phyloP scores from a whole-genome alignment of 2,113 vertebrate species.

The Heterotilapia buettikoferi region DNA sequence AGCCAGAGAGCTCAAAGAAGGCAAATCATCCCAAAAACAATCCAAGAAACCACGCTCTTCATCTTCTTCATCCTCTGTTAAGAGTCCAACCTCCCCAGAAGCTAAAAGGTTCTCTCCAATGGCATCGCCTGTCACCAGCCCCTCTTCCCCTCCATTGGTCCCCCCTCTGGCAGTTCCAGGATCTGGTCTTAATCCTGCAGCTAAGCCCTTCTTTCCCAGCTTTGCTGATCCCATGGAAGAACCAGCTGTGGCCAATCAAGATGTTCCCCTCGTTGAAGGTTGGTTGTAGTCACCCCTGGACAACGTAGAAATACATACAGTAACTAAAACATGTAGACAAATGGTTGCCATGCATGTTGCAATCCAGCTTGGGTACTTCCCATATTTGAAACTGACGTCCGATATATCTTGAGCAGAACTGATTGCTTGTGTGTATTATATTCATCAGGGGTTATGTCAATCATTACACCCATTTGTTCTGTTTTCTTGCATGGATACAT shows the following conservation, averaged over 20 bases:
- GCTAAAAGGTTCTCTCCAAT: slow-evolving; percentile 21
- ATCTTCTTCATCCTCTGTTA: slow-evolving; percentile 48
- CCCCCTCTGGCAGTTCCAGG: neutral
- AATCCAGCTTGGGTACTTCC: neutral
- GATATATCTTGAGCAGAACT: neutral
- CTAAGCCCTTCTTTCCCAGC: slow-evolving; percentile 75
- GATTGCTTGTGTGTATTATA: neutral
- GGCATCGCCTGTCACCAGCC: slow-evolving; percentile 12
- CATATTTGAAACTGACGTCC: neutral
- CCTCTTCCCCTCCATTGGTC: slow-evolving; percentile 14
- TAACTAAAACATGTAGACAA: neutral
- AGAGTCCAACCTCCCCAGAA: slow-evolving; percentile 56
- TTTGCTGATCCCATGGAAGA: slow-evolving; percentile 62
- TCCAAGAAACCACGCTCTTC: slow-evolving; percentile 50
- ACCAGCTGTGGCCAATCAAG: slow-evolving; percentile 14
- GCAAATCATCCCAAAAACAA: slow-evolving; percentile 32
- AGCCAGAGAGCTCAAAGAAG: slow-evolving; percentile 44
- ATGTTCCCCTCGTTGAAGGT: slow-evolving; percentile 62
- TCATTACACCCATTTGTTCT: neutral
- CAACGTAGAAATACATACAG: neutral
- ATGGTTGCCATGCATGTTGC: slow-evolving; percentile 2
- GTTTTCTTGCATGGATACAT: slow-evolving; percentile 52
- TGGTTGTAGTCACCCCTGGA: slow-evolving; percentile 61
- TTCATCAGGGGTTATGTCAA: neutral
- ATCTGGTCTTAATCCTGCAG: slow-evolving; percentile 71